phyloP scores from a whole-genome alignment of 2,888 invertebrate genomes.

The Morinoia aosen region DNA sequence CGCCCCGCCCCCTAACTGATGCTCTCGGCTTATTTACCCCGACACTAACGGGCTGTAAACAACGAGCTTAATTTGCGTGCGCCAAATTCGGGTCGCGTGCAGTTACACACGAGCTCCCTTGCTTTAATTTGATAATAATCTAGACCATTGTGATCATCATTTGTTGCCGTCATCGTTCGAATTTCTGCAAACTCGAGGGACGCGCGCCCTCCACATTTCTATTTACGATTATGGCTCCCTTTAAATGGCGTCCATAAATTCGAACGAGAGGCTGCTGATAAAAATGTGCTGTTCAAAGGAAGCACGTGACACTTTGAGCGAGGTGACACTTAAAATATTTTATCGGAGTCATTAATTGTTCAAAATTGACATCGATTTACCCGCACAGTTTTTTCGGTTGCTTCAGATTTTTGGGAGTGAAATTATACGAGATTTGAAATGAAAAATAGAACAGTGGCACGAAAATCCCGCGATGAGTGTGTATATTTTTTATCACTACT shows the following conservation, averaged over 20 bases:
- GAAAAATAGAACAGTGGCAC: not conserved
- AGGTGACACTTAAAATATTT: not conserved
- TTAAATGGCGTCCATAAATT: constrained; percentile 1
- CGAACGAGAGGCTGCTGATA: not conserved
- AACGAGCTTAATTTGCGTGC: not conserved
- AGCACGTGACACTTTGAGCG: not conserved
- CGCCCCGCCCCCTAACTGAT: not conserved
- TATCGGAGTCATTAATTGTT: not conserved
- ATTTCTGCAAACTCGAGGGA: not conserved
- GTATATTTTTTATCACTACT: not conserved
- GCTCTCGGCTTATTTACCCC: not conserved
- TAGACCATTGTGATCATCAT: not conserved
- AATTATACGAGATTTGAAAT: not conserved
- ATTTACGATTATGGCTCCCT: not conserved
- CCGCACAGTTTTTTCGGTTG: not conserved
- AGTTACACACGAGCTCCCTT: not conserved
- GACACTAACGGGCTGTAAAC: constrained; percentile 4
- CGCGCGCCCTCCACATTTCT: not conserved
- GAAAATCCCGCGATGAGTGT: not conserved
- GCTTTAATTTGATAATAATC: not conserved
- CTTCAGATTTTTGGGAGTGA: not conserved
- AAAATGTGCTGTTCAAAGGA: not conserved
- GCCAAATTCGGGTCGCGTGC: not conserved
- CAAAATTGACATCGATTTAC: not conserved
- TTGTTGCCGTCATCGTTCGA: not conserved